Conservation (phyloP, 2,888 invertebrate genomes). For the Lamellibrachia columna region DNA sequence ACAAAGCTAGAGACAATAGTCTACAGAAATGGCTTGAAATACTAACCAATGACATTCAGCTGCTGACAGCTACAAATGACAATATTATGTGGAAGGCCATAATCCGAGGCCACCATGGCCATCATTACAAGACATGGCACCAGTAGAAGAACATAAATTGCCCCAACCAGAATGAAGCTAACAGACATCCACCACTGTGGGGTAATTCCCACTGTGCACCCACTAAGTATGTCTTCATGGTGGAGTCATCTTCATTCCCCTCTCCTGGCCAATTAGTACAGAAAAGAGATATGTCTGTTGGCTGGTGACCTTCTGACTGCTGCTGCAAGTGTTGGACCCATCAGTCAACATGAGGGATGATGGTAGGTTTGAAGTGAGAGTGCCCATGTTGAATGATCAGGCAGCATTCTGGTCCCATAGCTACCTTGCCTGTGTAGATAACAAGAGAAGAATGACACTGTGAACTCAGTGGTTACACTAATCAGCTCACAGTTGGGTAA, state of each 20-base stretch:
- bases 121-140: no score
- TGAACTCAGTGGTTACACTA: not conserved
- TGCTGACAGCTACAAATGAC: no score
- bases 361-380: not conserved
- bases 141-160: no score
- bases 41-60: no score
- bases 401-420: not conserved
- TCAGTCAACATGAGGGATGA: not conserved
- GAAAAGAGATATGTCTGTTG: not conserved
- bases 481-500: not conserved
- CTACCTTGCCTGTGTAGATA: not conserved
- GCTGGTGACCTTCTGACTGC: not conserved
- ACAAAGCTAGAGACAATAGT: no score
- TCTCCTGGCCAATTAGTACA: not conserved
- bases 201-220: no score
- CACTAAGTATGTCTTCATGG: no score
- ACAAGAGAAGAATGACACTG: not conserved
- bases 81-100: no score
- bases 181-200: not conserved
- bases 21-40: no score
- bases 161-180: no score
- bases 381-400: not conserved
- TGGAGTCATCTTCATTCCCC: not conserved
- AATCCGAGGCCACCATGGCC: no score
- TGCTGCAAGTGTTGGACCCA: not conserved